Evolutionary conservation across 1,140 invertebrate genomes (phyloP), one percentile per base, ranked within the genome.

Genomic region (Caerostris darwini): DNA sequence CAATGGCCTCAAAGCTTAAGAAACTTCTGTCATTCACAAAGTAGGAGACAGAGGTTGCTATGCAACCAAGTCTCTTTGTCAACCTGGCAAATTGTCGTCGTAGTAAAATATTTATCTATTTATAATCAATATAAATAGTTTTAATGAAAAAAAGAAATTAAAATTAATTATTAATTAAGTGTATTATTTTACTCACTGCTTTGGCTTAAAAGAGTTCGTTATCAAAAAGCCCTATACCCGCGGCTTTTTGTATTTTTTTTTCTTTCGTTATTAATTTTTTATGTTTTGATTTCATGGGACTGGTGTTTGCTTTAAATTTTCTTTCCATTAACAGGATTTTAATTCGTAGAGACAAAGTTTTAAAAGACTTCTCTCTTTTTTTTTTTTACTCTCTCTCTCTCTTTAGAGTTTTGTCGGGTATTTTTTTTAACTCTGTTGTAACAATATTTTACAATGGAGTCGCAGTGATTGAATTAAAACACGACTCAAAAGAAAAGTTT

Each of bases 101-200:
- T 34, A 34, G 34, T 34, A 34, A 34, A 34, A 34, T 34, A 34
- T 34, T 34, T 34, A 34, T 34, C 34, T 34, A 34, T 2, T 1
- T 34, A 34, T 34, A 34, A 34, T 34, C 34, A 34, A 34, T 34
- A 34, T 1, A 34, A 34, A 34, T 34, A 34, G 2, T 34, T 34
- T 34, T 34, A 0, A 1, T 34, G 34, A 34, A 34, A 34, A 34
- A 34, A 34, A 34, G 2, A 34, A 34, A 34, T 34, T 34, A 34
- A 34, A 34, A 34, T 34, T 34, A 34, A 34, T 1, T 34, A 34
- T 34, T 34, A 34, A 34, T 34, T 34, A 34, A 34, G 19, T 93
- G 92, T 93, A 93, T 93, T 87, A 93, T 93, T 93, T 87, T 77
- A 58, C 61, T 56, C 82, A 69, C 83, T 53, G 34, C 61, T 92